A percentile compares a stretch with the other conserved stretches of the same genome.
These are phyloP conservation scores for Metridium senile DNA, from an alignment of 92 coral and sea anemone species.

Conservation along the genomic window DNA sequence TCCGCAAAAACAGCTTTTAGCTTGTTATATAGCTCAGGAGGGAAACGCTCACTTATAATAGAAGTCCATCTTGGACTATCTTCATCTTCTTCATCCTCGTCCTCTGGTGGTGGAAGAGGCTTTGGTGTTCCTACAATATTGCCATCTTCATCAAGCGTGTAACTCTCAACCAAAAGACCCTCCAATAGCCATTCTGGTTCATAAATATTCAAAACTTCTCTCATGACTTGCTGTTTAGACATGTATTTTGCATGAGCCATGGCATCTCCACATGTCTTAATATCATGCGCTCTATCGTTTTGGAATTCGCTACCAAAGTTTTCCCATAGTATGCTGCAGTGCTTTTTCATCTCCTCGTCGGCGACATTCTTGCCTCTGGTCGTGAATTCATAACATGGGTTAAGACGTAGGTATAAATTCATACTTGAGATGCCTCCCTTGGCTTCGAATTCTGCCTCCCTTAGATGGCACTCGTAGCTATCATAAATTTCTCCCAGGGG, in stretches of 20 bases:
- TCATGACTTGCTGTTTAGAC: slow-evolving; percentile 3
- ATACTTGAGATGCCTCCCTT: slow-evolving; percentile 12
- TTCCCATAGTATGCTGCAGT: slow-evolving; percentile 22
- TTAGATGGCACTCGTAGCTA: slow-evolving; percentile 22
- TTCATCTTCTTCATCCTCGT: background rate
- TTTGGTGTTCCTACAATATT: background rate
- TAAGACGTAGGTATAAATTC: slow-evolving; percentile 29
- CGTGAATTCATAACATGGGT: slow-evolving; percentile 37
- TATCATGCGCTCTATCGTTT: background rate
- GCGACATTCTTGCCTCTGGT: slow-evolving; percentile 27
- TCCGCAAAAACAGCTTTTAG: slow-evolving; percentile 53
- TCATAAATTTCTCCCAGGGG: slow-evolving; percentile 41
- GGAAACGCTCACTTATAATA: slow-evolving; percentile 15
- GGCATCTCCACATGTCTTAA: background rate
- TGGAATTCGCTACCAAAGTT: background rate
- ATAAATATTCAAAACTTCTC: background rate
- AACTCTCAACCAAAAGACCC: background rate
- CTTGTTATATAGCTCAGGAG: slow-evolving; percentile 5
- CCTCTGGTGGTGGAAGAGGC: background rate
- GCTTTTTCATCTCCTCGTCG: slow-evolving; percentile 9
- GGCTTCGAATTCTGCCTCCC: slow-evolving; percentile 22
- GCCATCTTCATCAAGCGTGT: background rate
- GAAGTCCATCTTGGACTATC: background rate
- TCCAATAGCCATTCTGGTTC: slow-evolving; percentile 30
- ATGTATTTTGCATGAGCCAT: background rate